These are phyloP conservation scores for Puma concolor DNA, from an alignment of 2,113 vertebrate genomes.

Conservation along the genomic window DNA sequence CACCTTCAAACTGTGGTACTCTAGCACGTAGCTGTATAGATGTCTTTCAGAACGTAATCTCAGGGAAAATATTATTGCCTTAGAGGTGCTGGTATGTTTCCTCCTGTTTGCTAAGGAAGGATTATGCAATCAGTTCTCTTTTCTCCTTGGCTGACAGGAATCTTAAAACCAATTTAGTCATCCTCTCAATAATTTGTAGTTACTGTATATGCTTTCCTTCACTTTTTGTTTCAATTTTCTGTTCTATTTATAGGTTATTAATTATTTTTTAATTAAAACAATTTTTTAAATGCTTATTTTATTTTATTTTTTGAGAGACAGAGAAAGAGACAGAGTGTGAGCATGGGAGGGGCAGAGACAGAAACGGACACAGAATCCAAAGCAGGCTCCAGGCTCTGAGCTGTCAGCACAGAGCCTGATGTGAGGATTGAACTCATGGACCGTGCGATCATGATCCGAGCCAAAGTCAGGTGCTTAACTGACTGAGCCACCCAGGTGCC, in stretches of 20 bases:
- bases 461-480: too few species aligned
- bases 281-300: too few species aligned
- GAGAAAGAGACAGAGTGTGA: too few species aligned
- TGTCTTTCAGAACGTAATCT: neutral
- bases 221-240: neutral
- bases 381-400: too few species aligned
- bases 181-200: neutral
- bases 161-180: neutral
- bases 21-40: neutral
- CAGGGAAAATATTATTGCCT: neutral
- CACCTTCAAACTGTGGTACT: neutral
- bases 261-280: neutral
- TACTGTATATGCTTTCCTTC: neutral
- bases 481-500: too few species aligned
- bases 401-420: too few species aligned
- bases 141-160: neutral
- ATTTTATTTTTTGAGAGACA: too few species aligned
- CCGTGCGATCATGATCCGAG: too few species aligned
- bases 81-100: neutral
- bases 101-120: neutral
- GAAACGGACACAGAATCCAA: too few species aligned
- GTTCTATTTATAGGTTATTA: neutral
- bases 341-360: too few species aligned
- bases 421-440: too few species aligned
- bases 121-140: neutral